Evolutionary conservation across 2,797 vertebrate genomes (phyloP).

Genomic region (Gymnodraco acuticeps): DNA sequence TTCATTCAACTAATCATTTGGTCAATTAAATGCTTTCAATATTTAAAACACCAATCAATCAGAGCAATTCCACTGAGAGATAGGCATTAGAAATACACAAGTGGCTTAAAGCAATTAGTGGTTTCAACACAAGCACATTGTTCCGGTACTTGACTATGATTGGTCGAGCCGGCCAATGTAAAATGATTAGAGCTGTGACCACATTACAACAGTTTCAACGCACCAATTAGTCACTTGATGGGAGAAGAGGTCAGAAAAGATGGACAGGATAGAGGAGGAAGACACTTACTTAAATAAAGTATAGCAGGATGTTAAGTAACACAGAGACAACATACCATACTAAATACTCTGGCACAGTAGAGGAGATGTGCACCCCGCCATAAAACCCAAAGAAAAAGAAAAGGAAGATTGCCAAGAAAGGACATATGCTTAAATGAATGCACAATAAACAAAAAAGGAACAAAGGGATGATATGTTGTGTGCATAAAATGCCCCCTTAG

Average conservation of each 20-base stretch:
- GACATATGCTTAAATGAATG: neutral
- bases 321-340: no score
- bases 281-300: neutral
- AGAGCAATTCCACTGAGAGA: slow-evolving; percentile 1
- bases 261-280: neutral
- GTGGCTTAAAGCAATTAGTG: neutral
- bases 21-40: slow-evolving; percentile 54
- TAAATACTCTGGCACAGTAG: no score
- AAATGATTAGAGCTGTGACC: neutral
- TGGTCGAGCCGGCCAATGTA: neutral
- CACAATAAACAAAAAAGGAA: neutral
- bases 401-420: neutral
- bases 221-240: neutral
- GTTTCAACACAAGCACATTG: neutral
- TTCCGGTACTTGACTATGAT: neutral
- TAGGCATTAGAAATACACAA: neutral
- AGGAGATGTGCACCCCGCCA: no score
- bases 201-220: neutral
- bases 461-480: neutral
- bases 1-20: slow-evolving; percentile 55
- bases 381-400: no score
- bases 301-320: no score
- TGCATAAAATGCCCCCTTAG: neutral
- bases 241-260: neutral
- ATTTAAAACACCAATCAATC: slow-evolving; percentile 53